Base-by-base conservation (phyloP, 2,113 vertebrate species). In the Apeltes quadracus region DNA sequence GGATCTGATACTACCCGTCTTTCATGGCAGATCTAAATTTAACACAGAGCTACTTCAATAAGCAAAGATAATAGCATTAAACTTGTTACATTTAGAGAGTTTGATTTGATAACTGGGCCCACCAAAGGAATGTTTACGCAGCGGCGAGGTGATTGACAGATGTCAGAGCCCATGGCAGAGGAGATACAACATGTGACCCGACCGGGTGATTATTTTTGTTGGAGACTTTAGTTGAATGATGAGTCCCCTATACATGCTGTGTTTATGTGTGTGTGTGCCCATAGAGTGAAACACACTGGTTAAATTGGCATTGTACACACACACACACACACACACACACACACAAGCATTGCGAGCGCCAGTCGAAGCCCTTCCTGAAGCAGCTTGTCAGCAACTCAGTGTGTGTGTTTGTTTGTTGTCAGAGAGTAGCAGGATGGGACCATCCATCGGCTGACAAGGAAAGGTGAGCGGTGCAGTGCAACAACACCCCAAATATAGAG, bases 121-220 rank as follows among this genome's bases (percentile, higher is more conserved):
- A 76, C 54, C 67, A 15, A 48, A 64, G 58, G 63, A 86, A 84
- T 87, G 80, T 90, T 88, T 91, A 84, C 69, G 75, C 69, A 79
- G 74, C 79, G 69, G 72, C 61, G 18, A 46, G 32, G 39, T 88
- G 90, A 92, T 70, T 88, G 91, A 90, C 91, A 92, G 88, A 90
- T 89, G 88, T 87, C 88, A 74, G 51, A 68, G 67, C 1, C 6
- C 56, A 2, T n/a, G 23, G 63, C 32, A 18, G 82, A 43, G 79
- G 74, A 78, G 61, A 63, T 75, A 74, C 61, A 36, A 82, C 88
- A 90, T 90, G 89, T 91, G 87, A 87, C 83, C 7, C 10, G 53
- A 73, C 58, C 62, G 68, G 69, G 64, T 76, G 92, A 90, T 92
- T 94, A 93, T 94, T 93, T 94, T 84, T 92, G 84, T 92, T 90